A percentile compares a stretch with the other conserved stretches of the same genome.
Evolutionary conservation across 2,113 vertebrate genomes (phyloP).

Genomic region (Laticauda colubrina): DNA sequence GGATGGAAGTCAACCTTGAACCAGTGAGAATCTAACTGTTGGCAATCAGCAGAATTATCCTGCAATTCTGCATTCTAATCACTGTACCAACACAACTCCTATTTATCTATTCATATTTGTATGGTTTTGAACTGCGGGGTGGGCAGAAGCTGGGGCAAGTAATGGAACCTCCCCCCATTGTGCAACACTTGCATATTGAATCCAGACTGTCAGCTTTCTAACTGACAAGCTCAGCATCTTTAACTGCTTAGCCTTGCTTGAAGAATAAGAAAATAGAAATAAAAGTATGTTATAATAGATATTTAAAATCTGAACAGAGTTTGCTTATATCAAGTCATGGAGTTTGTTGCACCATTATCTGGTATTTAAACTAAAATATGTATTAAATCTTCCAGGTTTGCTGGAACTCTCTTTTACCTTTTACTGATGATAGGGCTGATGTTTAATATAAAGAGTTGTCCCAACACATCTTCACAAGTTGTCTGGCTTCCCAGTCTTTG

Average conservation of each 20-base stretch:
- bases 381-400: background rate
- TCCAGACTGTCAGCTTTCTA: background rate
- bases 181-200: background rate
- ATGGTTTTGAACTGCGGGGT: background rate
- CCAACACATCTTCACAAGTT: background rate
- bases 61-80: too few relatives aligned
- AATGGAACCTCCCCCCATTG: background rate
- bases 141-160: background rate
- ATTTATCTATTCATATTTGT: background rate
- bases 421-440: background rate
- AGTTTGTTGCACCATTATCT: background rate
- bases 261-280: constrained; percentile 1
- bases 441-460: background rate
- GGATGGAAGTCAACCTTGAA: too few relatives aligned
- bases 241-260: background rate
- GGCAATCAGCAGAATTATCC: too few relatives aligned
- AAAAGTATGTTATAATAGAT: constrained; percentile 28
- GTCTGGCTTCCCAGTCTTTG: background rate
- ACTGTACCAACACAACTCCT: background rate
- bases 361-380: background rate
- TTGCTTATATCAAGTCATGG: background rate
- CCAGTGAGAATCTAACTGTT: too few relatives aligned
- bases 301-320: background rate
- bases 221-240: background rate
- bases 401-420: background rate